Evolutionary conservation across 64 coral and sea anemone species (phyloP), one percentile per base, ranked within the genome.

Genomic region (Acropora yongei): DNA sequence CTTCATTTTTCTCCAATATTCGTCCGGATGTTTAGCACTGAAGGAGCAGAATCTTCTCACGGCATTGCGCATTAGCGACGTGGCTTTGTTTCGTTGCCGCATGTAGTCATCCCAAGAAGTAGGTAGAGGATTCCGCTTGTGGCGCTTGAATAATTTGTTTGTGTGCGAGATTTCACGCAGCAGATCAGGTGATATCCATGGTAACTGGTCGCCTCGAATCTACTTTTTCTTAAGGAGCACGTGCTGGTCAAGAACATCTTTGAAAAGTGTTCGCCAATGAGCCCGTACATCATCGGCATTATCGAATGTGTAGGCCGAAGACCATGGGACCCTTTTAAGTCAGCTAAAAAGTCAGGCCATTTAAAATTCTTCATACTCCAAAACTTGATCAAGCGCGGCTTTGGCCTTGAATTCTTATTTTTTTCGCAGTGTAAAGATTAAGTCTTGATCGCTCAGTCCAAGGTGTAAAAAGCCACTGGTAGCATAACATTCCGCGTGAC

Each of bases 381-480:
- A 47, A 72, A 74, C 13, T 49, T 71, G 44, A 83, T 76, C 13
- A 60, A 83, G 10, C 49, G 75, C 47, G 86, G 85, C 53, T 73
- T 80, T 61, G 67, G 92, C 88, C 86, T 79, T 30, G 86, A n/a
- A 20, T 67, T 18, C 80, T 89, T 93, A 40, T 89, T 80, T 5
- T 88, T 49, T 88, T 79, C 86, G 53, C 43, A 93, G 12, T 74
- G 76, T 79, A 65, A 80, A 93, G 74, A 88, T 82, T 66, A 93
- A 68, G 57, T 93, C 74, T 42, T 93, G 83, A 63, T 93, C 83
- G 47, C 91, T 93, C 43, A 93, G 72, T 67, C 91, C 84, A 71
- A 93, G 91, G 14, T 93, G 73, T 72, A 87, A 87, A 79, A 41
- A 87, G 41, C 83, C 91, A 17, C 72, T 50, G 43, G n/a, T 80